Conservation (phyloP, 2,113 vertebrate genomes). For the Brachyhypopomus gauderio region DNA sequence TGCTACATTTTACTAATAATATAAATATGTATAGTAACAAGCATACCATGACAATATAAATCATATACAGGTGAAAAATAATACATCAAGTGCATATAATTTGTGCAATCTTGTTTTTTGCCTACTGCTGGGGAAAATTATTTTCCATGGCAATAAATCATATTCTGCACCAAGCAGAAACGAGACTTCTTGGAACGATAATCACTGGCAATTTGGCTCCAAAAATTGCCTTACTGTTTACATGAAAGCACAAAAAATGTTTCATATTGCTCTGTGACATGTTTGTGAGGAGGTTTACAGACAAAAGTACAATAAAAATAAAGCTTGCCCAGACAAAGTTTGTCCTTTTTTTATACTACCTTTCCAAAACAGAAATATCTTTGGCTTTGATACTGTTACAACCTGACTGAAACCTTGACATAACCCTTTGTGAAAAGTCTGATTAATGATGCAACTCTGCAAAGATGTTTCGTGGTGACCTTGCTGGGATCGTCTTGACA, state of each 20-base stretch:
- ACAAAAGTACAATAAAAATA: conserved; percentile 15
- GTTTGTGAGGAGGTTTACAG: neutral
- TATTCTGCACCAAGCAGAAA: neutral
- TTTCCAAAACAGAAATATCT: conserved; percentile 19
- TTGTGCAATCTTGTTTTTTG: neutral
- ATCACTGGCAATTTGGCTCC: neutral
- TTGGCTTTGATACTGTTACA: conserved; percentile 45
- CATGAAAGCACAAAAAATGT: neutral
- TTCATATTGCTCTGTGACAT: too few relatives aligned
- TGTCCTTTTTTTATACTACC: neutral
- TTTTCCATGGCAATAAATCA: neutral
- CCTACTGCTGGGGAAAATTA: neutral
- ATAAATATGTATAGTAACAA: neutral
- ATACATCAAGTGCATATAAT: neutral
- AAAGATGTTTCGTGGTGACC: conserved; percentile 34
- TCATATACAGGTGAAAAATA: neutral
- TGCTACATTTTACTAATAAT: neutral
- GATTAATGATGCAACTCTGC: conserved; percentile 29
- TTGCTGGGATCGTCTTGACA: conserved; percentile 24
- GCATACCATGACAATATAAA: neutral
- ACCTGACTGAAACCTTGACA: conserved; percentile 6
- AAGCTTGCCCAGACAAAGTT: neutral
- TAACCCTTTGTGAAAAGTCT: conserved; percentile 7
- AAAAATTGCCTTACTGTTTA: neutral
- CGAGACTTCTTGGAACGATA: neutral